Percentiles rank a stretch among this genome's conserved stretches.
These are phyloP conservation scores for Anthoptus insignis DNA, from an alignment of 2,888 invertebrate genomes.

Conservation along the genomic window DNA sequence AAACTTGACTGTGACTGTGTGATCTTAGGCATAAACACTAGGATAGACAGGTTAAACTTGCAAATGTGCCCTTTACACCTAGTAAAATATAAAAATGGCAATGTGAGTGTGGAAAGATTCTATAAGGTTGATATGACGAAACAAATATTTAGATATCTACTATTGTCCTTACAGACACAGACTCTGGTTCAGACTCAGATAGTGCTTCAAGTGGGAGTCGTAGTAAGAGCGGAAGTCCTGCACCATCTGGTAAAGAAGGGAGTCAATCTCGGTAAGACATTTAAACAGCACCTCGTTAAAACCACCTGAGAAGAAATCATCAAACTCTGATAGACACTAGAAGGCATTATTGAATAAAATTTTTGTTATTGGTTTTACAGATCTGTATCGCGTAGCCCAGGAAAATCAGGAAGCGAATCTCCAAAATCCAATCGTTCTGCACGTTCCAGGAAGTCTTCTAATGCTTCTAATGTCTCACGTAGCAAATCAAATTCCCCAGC, in stretches of 20 bases:
- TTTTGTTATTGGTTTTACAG: slow-evolving; percentile 57
- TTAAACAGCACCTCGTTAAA: background rate
- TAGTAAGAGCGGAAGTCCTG: slow-evolving; percentile 78
- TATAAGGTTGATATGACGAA: no score
- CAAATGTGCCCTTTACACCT: no score
- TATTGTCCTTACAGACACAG: slow-evolving; percentile 64
- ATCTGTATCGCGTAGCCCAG: slow-evolving; percentile 75
- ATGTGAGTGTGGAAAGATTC: no score
- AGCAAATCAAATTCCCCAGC: slow-evolving; percentile 81
- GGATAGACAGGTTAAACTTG: no score
- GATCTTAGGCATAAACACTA: no score
- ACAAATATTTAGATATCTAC: background rate
- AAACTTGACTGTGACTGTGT: no score
- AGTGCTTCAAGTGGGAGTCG: slow-evolving; percentile 78
- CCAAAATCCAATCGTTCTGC: slow-evolving; percentile 73
- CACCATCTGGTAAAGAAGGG: slow-evolving; percentile 73
- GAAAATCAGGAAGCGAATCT: slow-evolving; percentile 77
- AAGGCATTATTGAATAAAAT: no score
- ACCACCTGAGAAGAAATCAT: no score
- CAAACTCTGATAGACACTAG: no score
- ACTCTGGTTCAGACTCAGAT: slow-evolving; percentile 82
- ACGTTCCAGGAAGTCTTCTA: slow-evolving; percentile 71
- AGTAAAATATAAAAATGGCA: no score
- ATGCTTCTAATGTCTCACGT: slow-evolving; percentile 69
- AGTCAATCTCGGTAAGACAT: slow-evolving; percentile 70